phyloP scores from a whole-genome alignment of 1,140 invertebrate genomes.

The Aphaenogaster floridana region DNA sequence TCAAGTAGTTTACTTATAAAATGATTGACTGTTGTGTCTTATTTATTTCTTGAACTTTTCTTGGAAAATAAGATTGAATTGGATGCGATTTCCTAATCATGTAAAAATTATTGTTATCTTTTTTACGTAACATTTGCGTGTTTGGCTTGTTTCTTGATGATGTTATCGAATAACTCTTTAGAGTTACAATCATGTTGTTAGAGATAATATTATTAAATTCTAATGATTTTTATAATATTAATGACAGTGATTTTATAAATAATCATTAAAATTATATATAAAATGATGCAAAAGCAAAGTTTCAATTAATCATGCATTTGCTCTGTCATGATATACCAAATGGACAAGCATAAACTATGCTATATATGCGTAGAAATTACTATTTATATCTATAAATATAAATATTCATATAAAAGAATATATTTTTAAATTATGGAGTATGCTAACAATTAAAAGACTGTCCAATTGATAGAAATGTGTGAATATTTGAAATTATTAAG shows the following conservation, averaged over 20 bases:
- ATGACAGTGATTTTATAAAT: not conserved
- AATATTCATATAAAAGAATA: not conserved
- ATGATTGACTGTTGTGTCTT: not conserved
- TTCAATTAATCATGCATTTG: slow-evolving; percentile 31
- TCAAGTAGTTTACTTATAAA: slow-evolving; percentile 9
- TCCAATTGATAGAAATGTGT: not conserved
- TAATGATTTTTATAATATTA: slow-evolving; percentile 14
- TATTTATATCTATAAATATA: not conserved
- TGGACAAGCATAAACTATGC: not conserved
- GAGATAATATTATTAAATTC: not conserved
- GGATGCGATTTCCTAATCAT: slow-evolving; percentile 11
- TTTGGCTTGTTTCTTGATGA: not conserved
- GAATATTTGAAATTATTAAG: not conserved
- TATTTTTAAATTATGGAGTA: not conserved
- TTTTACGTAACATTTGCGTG: slow-evolving; percentile 35
- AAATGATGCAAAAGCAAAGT: slow-evolving; percentile 22
- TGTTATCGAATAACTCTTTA: not conserved
- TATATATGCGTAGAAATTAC: not conserved
- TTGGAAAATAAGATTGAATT: slow-evolving; percentile 24
- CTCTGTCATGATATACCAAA: not conserved
- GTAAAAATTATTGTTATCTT: not conserved
- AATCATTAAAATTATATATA: slow-evolving; percentile 38
- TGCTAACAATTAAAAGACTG: not conserved
- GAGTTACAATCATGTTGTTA: not conserved
- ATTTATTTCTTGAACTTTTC: slow-evolving; percentile 12